These are phyloP conservation scores for Rhinolophus sinicus DNA, from an alignment of 2,113 vertebrate genomes.

Conservation along the genomic window DNA sequence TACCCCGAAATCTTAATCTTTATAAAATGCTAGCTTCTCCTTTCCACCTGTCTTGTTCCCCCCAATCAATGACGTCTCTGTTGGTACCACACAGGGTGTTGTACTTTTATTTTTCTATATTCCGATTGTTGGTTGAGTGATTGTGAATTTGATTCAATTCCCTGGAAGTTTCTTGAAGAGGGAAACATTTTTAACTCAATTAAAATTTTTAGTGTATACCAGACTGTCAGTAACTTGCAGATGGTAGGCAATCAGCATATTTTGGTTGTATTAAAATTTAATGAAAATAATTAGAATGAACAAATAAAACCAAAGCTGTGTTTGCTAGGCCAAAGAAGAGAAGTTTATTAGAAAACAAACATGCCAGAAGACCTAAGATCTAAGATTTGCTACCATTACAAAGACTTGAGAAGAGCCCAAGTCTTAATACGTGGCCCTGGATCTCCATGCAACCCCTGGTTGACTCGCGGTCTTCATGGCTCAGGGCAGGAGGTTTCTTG, in stretches of 20 bases:
- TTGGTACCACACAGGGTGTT: not conserved
- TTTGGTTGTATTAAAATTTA: not conserved
- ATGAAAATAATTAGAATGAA: not conserved
- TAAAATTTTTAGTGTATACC: not conserved
- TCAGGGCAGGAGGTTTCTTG: not conserved
- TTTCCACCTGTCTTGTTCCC: not conserved
- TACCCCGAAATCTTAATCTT: not conserved
- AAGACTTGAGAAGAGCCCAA: not conserved
- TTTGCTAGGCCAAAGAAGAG: slow-evolving; percentile 46
- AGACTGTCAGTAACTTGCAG: not conserved
- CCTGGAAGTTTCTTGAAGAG: not conserved
- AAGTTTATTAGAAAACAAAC: slow-evolving; percentile 72
- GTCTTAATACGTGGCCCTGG: not conserved
- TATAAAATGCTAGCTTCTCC: not conserved
- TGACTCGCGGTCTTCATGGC: not conserved
- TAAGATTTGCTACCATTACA: not conserved
- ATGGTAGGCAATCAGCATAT: not conserved
- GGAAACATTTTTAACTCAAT: not conserved
- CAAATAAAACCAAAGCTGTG: slow-evolving; percentile 13
- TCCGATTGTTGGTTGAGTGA: not conserved
- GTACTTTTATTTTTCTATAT: not conserved
- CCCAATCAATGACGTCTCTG: not conserved
- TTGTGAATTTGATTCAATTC: not conserved
- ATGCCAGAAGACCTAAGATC: not conserved
- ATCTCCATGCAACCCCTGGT: not conserved